Conservation (phyloP, 2,888 invertebrate species). For the Xestia c-nigrum region DNA sequence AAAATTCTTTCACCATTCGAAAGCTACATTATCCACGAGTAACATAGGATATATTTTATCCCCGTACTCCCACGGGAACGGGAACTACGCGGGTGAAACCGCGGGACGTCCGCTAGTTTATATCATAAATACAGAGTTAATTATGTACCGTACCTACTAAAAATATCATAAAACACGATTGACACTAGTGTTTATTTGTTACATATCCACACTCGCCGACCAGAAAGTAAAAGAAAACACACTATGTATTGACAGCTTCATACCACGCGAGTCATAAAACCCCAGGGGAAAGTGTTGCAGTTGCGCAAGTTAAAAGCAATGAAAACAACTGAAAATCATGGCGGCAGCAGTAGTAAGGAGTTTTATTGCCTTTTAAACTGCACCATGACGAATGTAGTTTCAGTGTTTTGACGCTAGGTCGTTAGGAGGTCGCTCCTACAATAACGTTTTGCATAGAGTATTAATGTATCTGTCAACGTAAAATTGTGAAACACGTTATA, state of each 20-base stretch:
- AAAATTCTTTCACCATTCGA: too few relatives aligned
- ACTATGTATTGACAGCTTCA: slow-evolving; percentile 30
- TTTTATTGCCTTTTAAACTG: slow-evolving; percentile 47
- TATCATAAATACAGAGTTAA: neutral
- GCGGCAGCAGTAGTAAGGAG: slow-evolving; percentile 1
- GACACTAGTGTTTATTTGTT: slow-evolving; percentile 13
- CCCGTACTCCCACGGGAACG: too few relatives aligned
- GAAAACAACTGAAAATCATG: slow-evolving; percentile 42
- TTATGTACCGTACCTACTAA: slow-evolving; percentile 10
- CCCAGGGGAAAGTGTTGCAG: slow-evolving; percentile 42
- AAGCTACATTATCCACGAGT: too few relatives aligned
- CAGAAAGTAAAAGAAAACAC: slow-evolving; percentile 43
- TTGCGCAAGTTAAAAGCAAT: slow-evolving; percentile 7
- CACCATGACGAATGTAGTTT: slow-evolving; percentile 31
- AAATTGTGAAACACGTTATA: too few relatives aligned
- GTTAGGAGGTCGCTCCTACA: slow-evolving; percentile 24
- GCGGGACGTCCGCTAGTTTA: too few relatives aligned
- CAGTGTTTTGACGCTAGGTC: neutral
- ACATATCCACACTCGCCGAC: slow-evolving; percentile 25
- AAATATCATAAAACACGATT: slow-evolving; percentile 13
- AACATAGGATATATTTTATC: too few relatives aligned
- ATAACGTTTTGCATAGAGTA: slow-evolving; percentile 9
- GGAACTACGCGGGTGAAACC: too few relatives aligned
- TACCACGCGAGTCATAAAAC: slow-evolving; percentile 49
- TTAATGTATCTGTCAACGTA: neutral